Conservation (phyloP, 2,797 vertebrate genomes). For the Oryzias sinensis region DNA sequence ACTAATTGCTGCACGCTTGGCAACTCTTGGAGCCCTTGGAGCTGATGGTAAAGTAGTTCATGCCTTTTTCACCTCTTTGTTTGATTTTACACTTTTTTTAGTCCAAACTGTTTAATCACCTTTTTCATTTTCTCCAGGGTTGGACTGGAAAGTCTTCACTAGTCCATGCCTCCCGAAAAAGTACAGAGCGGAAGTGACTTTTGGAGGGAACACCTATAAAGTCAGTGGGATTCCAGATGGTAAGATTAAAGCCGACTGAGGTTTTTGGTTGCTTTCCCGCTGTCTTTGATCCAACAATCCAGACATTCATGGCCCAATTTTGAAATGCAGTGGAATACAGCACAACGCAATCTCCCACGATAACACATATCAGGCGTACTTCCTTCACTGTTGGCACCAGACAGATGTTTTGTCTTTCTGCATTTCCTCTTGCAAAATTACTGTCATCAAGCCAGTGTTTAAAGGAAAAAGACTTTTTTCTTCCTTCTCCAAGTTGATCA, state of each 20-base stretch:
- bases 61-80: conserved; percentile 1
- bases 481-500: conserved; percentile 77
- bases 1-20: conserved; percentile 88
- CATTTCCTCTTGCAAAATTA: conserved; percentile 70
- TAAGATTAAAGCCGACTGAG: conserved; percentile 70
- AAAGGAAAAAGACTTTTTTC: conserved; percentile 75
- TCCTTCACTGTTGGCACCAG: conserved; percentile 62
- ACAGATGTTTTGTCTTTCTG: conserved; percentile 68
- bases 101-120: neutral
- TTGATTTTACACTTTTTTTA: conserved; percentile 1
- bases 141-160: conserved; percentile 86
- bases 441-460: conserved; percentile 77
- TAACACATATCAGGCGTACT: conserved; percentile 50
- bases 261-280: conserved; percentile 53
- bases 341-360: conserved; percentile 56
- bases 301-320: conserved; percentile 51
- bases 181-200: conserved; percentile 89
- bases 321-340: conserved; percentile 53
- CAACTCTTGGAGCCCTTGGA: conserved; percentile 89
- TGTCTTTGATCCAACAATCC: conserved; percentile 39
- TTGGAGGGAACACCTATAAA: conserved; percentile 89
- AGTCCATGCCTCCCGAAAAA: conserved; percentile 94
- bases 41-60: conserved; percentile 79
- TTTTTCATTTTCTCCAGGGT: conserved; percentile 56
- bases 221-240: conserved; percentile 94